A percentile compares a stretch with the other conserved stretches of the same genome.
Evolutionary conservation across 2,113 vertebrate species (phyloP).

Genomic region (Nestor notabilis): DNA sequence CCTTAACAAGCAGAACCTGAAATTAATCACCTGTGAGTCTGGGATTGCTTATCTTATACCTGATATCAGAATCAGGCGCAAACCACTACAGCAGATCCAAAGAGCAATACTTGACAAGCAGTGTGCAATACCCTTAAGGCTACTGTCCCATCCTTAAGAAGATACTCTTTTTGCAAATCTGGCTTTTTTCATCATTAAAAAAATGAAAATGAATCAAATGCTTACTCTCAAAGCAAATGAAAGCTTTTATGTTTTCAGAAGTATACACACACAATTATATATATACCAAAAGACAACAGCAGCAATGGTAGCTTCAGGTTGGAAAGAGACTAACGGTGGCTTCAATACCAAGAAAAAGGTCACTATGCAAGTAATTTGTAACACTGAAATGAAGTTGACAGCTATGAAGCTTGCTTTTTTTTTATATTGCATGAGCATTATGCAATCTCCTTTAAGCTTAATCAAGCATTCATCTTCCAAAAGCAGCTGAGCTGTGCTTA

Average conservation of each 20-base stretch:
- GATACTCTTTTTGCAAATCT: background rate
- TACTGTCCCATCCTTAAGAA: background rate
- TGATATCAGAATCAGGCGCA: background rate
- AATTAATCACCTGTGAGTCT: background rate
- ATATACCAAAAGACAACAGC: constrained; percentile 13
- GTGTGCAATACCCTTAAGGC: background rate
- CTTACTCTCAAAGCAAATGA: background rate
- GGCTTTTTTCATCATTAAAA: background rate
- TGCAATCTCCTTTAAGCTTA: constrained; percentile 69
- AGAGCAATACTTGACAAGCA: background rate
- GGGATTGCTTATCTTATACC: background rate
- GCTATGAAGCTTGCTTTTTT: constrained; percentile 36
- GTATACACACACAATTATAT: background rate
- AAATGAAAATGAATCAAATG: background rate
- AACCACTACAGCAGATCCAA: background rate
- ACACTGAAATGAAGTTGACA: constrained; percentile 48
- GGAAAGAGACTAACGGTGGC: background rate
- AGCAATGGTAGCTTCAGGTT: background rate
- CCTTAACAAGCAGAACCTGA: background rate
- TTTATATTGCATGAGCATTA: constrained; percentile 55
- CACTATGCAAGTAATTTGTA: constrained; percentile 56
- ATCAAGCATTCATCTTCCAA: constrained; percentile 42
- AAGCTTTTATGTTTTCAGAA: constrained; percentile 33
- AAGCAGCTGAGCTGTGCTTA: constrained; percentile 29
- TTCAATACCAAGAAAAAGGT: constrained; percentile 22